phyloP scores from a whole-genome alignment of 2,888 invertebrate genomes.

The Margaritifera margaritifera region DNA sequence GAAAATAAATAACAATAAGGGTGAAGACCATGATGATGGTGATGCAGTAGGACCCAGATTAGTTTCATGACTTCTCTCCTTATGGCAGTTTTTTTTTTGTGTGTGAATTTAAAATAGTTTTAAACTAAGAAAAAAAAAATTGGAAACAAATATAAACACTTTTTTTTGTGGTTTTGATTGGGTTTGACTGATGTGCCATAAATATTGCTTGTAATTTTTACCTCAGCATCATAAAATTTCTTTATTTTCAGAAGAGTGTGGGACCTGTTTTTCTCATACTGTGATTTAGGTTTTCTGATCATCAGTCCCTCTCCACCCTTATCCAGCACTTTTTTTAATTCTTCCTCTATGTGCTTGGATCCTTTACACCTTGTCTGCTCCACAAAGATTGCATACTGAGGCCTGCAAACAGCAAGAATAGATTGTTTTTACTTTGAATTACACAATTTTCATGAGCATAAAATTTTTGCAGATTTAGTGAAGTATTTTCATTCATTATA shows the following conservation, averaged over 20 bases:
- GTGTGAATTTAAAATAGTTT: too few relatives aligned
- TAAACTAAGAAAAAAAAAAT: too few relatives aligned
- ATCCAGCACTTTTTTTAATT: conserved; percentile 58
- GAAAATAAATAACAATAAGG: too few relatives aligned
- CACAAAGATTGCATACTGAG: conserved; percentile 55
- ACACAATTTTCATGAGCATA: too few relatives aligned
- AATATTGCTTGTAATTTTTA: conserved; percentile 17
- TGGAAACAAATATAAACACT: too few relatives aligned
- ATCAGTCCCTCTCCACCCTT: conserved; percentile 69
- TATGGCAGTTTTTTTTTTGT: too few relatives aligned
- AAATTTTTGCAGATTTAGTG: too few relatives aligned
- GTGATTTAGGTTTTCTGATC: conserved; percentile 66
- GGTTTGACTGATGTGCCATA: not conserved
- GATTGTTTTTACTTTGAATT: not conserved
- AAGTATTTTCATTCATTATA: too few relatives aligned
- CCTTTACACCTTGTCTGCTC: conserved; percentile 64
- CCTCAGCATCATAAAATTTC: conserved; percentile 70
- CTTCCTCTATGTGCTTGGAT: conserved; percentile 56
- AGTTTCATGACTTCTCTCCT: too few relatives aligned
- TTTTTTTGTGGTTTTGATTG: too few relatives aligned
- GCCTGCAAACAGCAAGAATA: conserved; percentile 36
- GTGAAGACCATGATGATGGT: too few relatives aligned
- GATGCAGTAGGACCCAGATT: too few relatives aligned
- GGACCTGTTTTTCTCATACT: conserved; percentile 63
- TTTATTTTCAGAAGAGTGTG: conserved; percentile 67